Base-by-base conservation (phyloP, 2,888 invertebrate genomes). In the Sarcophaga subvicina region DNA sequence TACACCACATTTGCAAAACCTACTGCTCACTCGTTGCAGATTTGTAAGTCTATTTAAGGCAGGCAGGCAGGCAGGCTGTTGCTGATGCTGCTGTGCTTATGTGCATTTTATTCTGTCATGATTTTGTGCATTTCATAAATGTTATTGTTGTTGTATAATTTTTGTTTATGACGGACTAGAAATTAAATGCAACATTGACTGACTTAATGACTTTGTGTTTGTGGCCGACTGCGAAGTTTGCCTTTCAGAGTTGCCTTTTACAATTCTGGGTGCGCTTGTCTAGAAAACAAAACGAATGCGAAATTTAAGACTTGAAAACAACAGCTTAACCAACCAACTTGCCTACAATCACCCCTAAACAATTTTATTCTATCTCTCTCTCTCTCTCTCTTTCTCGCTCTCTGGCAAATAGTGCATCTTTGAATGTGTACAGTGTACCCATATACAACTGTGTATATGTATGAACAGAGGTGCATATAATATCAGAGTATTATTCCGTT, bases 121-220 rank as follows among this genome's bases (percentile, higher is more conserved):
- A 37, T 37, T 37, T 37, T 37, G 49, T 77, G 78, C 73, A 64
- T 71, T 79, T 78, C 59, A 17, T n/a, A 47, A 79, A 60, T 47
- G 63, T 64, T 63, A 70, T 66, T 64, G 47, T 71, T 59, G 27
- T n/a, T 71, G 59, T 37, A 59, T 5, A 59, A 59, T 17, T 59
- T 59, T 62, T 70, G 69, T 25, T 79, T 77, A 71, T 79, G 54
- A 79, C 62, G 63, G 47, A 62, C 70, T 70, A 54, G 54, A 54
- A 54, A 54, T 54, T 54, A 71, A 47, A 75, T 60, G 73, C 11
- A 12, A 66, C 66, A 25, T 47, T 69, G 67, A 70, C 70, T 78
- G 66, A 59, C 72, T 78, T 72, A 79, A 81, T 76, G 76, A 81
- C 80, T 71, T 47, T 78, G 80, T 79, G 72, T 17, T 62, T 67